Evolutionary conservation across 2,113 vertebrate genomes (phyloP).

Genomic region (Galemys pyrenaicus): DNA sequence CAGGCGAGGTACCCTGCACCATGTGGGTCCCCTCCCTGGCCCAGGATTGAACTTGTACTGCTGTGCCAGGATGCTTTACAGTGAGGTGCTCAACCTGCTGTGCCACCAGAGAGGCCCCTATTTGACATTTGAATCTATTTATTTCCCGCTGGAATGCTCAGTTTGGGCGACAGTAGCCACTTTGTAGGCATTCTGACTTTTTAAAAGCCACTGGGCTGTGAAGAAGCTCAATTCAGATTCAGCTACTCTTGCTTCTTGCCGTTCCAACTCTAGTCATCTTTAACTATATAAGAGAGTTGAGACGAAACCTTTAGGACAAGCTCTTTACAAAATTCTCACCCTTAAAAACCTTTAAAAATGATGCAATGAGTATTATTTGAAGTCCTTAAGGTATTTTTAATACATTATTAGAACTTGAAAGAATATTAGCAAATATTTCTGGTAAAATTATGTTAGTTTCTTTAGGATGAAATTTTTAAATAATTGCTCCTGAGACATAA

Average conservation of each 20-base stretch:
- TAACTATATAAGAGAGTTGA: background rate
- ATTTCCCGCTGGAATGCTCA: background rate
- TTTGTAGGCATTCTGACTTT: background rate
- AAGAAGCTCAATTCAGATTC: background rate
- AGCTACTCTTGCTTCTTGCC: background rate
- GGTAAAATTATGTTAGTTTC: background rate
- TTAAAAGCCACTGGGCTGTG: background rate
- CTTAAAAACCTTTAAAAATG: background rate
- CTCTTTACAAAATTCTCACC: background rate
- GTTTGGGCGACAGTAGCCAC: background rate
- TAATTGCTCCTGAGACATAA: background rate
- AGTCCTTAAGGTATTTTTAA: background rate
- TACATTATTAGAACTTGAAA: background rate
- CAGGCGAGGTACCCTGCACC: no score
- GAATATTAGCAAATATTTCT: background rate
- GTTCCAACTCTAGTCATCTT: background rate
- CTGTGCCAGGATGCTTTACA: no score
- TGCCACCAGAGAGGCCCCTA: no score
- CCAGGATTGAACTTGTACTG: no score
- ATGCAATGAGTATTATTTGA: background rate
- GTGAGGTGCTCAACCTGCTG: no score
- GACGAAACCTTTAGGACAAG: background rate
- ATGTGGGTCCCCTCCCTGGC: no score
- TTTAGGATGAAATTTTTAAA: constrained; percentile 20
- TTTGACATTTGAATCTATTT: background rate